Evolutionary conservation across 2,113 vertebrate species (phyloP).

Genomic region (Globicephala melas): DNA sequence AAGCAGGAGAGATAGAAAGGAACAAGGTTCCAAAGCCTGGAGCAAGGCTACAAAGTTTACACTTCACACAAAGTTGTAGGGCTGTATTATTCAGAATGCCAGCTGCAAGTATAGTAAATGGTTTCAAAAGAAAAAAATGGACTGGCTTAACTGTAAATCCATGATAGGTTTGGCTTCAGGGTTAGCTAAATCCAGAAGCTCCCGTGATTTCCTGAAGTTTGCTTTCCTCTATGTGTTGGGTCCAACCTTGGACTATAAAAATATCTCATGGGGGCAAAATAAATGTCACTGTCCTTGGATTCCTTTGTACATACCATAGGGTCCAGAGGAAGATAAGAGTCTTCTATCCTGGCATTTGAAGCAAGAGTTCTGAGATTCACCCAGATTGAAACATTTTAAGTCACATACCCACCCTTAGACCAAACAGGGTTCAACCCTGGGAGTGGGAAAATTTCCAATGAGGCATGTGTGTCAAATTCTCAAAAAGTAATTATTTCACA

Average conservation of each 20-base stretch:
- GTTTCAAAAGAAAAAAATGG: background rate
- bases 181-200: background rate
- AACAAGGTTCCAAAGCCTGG: background rate
- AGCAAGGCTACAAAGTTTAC: background rate
- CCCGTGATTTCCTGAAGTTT: background rate
- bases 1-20: background rate
- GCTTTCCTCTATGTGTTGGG: background rate
- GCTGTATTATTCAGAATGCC: background rate
- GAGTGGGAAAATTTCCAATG: background rate
- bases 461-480: background rate
- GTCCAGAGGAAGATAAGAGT: background rate
- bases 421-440: background rate
- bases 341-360: background rate
- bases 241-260: background rate
- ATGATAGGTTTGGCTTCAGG: background rate
- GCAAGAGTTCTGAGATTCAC: background rate
- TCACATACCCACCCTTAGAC: background rate
- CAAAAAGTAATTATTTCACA: background rate
- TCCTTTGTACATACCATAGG: background rate
- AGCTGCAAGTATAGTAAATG: background rate
- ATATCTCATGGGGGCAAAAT: background rate
- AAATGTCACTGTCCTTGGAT: background rate
- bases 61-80: background rate
- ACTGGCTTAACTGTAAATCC: background rate
- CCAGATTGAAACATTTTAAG: background rate